Evolutionary conservation across 2,113 vertebrate species (phyloP), one percentile per base, ranked within the genome.

Genomic region (Donacobius atricapilla): DNA sequence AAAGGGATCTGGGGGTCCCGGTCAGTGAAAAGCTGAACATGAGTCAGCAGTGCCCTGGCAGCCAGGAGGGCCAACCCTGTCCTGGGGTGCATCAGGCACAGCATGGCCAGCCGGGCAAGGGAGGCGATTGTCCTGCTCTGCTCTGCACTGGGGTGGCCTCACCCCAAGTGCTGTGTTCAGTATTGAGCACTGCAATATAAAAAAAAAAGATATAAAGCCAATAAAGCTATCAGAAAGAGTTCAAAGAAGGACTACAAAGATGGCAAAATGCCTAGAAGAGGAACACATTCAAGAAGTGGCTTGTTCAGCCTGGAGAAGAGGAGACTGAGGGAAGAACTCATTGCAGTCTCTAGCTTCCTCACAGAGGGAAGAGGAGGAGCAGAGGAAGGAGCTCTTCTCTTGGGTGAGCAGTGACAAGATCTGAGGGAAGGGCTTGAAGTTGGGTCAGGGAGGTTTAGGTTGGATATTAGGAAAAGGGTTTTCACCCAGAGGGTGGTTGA

Each of bases 101-200:
- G 42, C 40, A 79, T 10, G 0, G 0, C 0, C 42, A 64, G 35
- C 35, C 0, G 0, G 16, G 22, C 31, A 35, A 65, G 27, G 17
- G 13, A 50, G 14, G 21, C 17, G 42, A 88, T 11, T 88, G 76
- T 64, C 21, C 57, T 1, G 2, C 56, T n/a, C 54, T 58, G 56
- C 56, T 35, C 22, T 0, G 0, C 1, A 3, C n/a, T 79, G 40
- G 33, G 13, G 9, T 1, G 0, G 14, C 21, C 63, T 37, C 37
- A 51, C 21, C 14, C 16, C 1, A 0, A 31, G 7, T 17, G 6
- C 6, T 44, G 53, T 2, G 61, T 2, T 11, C 14, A 33, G 31
- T 33, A 68, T 51, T 37, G 53, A 21, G 14, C 2, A 3, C 11
- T 2, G 3, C 27, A 68, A 50, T 12, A 27, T 18, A 18, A 60